Evolutionary conservation across 2,888 invertebrate genomes (phyloP).

Genomic region (Lissonota sp.): DNA sequence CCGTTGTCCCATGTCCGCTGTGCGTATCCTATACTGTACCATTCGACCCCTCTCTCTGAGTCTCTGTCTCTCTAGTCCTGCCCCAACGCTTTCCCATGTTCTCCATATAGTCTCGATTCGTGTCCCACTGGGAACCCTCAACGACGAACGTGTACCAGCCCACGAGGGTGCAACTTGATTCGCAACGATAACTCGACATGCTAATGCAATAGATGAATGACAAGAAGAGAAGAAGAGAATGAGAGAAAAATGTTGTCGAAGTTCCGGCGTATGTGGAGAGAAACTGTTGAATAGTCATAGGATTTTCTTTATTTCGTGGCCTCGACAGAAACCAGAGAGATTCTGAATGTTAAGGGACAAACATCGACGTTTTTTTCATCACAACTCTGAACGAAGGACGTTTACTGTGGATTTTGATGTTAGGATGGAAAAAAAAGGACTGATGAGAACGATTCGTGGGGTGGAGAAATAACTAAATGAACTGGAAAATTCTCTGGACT

Average conservation of each 20-base stretch:
- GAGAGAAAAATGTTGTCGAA: slow-evolving; percentile 11
- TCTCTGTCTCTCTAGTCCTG: slow-evolving; percentile 8
- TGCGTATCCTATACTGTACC: not conserved
- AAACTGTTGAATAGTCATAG: slow-evolving; percentile 52
- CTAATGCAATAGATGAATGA: slow-evolving; percentile 55
- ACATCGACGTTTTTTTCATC: too few species aligned
- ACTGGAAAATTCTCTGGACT: not conserved
- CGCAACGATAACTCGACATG: slow-evolving; percentile 62
- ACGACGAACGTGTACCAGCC: slow-evolving; percentile 13
- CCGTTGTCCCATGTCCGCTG: slow-evolving; percentile 14
- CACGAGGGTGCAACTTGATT: slow-evolving; percentile 54
- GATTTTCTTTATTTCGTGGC: not conserved
- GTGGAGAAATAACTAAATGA: too few species aligned
- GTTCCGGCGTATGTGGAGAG: slow-evolving; percentile 1
- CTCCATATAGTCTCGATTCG: slow-evolving; percentile 2
- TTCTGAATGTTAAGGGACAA: too few species aligned
- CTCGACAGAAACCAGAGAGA: too few species aligned
- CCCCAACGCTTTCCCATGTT: too few species aligned
- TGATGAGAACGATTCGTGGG: not conserved
- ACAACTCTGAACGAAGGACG: too few species aligned
- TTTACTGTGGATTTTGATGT: too few species aligned
- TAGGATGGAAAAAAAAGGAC: not conserved
- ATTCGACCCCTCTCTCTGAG: not conserved
- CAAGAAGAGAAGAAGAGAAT: slow-evolving; percentile 4
- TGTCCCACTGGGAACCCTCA: slow-evolving; percentile 40